These are phyloP conservation scores for Drosophila tropicalis DNA, from an alignment of 1,140 invertebrate genomes.

Conservation along the genomic window DNA sequence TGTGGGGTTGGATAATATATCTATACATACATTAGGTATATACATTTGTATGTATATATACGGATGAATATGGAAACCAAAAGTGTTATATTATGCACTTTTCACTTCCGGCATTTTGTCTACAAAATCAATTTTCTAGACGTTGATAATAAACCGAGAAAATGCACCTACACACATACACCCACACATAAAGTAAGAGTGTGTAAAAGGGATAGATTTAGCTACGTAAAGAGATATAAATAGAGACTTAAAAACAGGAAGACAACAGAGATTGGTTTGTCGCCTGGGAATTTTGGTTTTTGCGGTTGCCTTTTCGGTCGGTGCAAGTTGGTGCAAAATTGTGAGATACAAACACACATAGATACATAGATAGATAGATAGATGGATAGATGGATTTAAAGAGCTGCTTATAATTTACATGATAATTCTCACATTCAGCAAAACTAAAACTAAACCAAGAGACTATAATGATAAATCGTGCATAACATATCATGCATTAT, in stretches of 20 bases:
- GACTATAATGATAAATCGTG: conserved; percentile 47
- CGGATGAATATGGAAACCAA: conserved; percentile 73
- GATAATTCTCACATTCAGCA: conserved; percentile 16
- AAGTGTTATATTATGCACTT: conserved; percentile 52
- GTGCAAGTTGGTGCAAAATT: conserved; percentile 42
- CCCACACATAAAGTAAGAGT: background rate
- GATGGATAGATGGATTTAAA: conserved; percentile 34
- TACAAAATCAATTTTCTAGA: conserved; percentile 70
- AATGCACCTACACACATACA: conserved; percentile 9
- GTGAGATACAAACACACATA: conserved; percentile 16
- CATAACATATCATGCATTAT: conserved; percentile 37
- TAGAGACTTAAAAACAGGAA: background rate
- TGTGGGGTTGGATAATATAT: conserved; percentile 33
- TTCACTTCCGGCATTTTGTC: conserved; percentile 49
- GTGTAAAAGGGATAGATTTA: conserved; percentile 8
- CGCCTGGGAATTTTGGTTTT: conserved; percentile 54
- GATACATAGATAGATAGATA: background rate
- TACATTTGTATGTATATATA: conserved; percentile 31
- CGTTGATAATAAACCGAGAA: conserved; percentile 34
- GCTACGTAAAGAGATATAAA: conserved; percentile 10
- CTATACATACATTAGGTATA: background rate
- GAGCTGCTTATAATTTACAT: conserved; percentile 60
- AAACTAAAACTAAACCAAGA: conserved; percentile 47
- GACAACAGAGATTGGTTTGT: conserved; percentile 1
- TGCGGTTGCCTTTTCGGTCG: conserved; percentile 42